Evolutionary conservation across 2,888 invertebrate species (phyloP).

Genomic region (Cryptophagus acutangulus): DNA sequence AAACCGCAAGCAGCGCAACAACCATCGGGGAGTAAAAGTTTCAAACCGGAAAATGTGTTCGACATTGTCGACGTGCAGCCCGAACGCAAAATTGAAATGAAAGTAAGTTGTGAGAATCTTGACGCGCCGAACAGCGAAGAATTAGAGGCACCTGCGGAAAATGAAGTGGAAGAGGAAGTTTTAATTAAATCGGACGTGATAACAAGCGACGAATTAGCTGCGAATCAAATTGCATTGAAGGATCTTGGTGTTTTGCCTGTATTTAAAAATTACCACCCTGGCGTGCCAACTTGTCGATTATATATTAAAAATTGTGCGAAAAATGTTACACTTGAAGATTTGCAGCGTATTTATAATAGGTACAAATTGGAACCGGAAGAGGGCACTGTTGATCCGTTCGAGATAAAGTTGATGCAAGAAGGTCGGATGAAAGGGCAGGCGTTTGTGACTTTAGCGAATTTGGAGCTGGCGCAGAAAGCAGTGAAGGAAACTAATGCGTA

Average conservation of each 20-base stretch:
- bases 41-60: slow-evolving; percentile 54
- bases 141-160: slow-evolving; percentile 15
- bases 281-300: slow-evolving; percentile 75
- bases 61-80: slow-evolving; percentile 48
- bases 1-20: slow-evolving; percentile 37
- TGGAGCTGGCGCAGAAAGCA: slow-evolving; percentile 66
- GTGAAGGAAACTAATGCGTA: slow-evolving; percentile 82
- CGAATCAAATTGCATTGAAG: slow-evolving; percentile 64
- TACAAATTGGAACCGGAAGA: slow-evolving; percentile 51
- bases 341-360: slow-evolving; percentile 69
- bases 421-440: slow-evolving; percentile 97
- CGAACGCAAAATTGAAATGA: slow-evolving; percentile 53
- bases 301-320: slow-evolving; percentile 90
- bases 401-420: slow-evolving; percentile 83
- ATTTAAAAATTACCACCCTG: slow-evolving; percentile 81
- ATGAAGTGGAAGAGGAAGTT: slow-evolving; percentile 22
- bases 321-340: slow-evolving; percentile 67
- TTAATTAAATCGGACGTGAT: slow-evolving; percentile 47
- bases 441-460: slow-evolving; percentile 76
- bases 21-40: slow-evolving; percentile 28
- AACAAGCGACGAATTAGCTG: slow-evolving; percentile 59
- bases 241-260: slow-evolving; percentile 71
- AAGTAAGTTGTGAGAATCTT: slow-evolving; percentile 43
- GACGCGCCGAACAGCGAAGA: slow-evolving; percentile 23
- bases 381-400: slow-evolving; percentile 51